Conservation (phyloP, 2,888 invertebrate genomes). For the Itoplectis maculator region DNA sequence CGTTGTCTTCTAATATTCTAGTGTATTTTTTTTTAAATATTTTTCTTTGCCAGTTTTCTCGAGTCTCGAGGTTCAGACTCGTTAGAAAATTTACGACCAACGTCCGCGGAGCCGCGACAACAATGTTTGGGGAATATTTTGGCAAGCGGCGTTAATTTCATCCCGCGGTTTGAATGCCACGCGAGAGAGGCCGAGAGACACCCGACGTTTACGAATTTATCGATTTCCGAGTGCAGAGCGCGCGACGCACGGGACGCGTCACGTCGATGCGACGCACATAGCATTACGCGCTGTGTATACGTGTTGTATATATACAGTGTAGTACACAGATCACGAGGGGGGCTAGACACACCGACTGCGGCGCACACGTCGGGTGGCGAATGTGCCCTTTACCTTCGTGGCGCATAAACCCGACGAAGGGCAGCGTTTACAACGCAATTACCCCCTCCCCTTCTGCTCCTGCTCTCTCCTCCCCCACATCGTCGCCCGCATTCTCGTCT, state of each 20-base stretch:
- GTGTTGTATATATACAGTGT: constrained; percentile 14
- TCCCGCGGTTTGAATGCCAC: constrained; percentile 37
- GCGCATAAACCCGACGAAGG: constrained; percentile 62
- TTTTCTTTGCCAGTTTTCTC: too few relatives aligned
- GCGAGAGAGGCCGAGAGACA: too few relatives aligned
- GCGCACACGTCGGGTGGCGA: constrained; percentile 44
- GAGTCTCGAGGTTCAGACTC: too few relatives aligned
- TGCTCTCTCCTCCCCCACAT: too few relatives aligned
- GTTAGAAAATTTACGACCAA: too few relatives aligned
- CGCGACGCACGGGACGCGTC: constrained; percentile 41
- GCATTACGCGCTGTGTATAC: too few relatives aligned
- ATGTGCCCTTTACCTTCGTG: constrained; percentile 68
- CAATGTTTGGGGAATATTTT: background rate
- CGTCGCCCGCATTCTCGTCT: constrained; percentile 52
- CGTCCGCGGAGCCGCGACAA: too few relatives aligned
- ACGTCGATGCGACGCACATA: constrained; percentile 28
- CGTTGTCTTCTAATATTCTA: background rate
- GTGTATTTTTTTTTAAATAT: background rate
- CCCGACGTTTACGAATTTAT: constrained; percentile 58
- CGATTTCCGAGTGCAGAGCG: constrained; percentile 17
- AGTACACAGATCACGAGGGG: background rate
- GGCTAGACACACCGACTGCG: constrained; percentile 37
- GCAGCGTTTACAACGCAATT: constrained; percentile 71
- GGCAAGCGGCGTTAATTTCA: constrained; percentile 33
- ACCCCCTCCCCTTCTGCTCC: constrained; percentile 61